Evolutionary conservation across 2,113 vertebrate genomes (phyloP), one percentile per base, ranked within the genome.

Genomic region (Cromileptes altivelis): DNA sequence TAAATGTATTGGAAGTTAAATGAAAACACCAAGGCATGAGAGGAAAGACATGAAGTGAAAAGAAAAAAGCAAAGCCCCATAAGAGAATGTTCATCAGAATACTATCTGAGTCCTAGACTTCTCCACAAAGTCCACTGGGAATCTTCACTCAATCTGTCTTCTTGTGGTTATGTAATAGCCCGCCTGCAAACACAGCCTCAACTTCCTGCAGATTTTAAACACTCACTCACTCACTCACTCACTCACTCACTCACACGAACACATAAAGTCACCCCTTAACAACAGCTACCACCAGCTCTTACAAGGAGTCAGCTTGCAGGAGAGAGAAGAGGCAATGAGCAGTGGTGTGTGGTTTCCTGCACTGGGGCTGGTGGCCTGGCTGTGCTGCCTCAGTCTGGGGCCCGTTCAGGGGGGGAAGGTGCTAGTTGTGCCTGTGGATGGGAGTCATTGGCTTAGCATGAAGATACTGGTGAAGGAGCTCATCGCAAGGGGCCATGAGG

Each of bases 391-490:
- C 77, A 70, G 73, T 33, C 68, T 82, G 77, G 84, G 84, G 27
- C 70, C 88, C 0, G 81, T 87, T 6, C 82, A 93, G 6, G 94
- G 93, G 77, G 94, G 93, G 4, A 96, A 96, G 52, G 81, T 97
- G 4, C 90, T 97, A 65, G 96, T 96, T 23, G 25, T 96, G 75
- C 96, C 96, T 40, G 93, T 97, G 91, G 96, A 92, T 6, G 96
- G 97, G 21, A 98, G 97, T 75, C 96, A 96, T 92, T 98, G 97
- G 98, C 92, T 98, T 6, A 97, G 96, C 91, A 96, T 97, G 96
- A 84, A 50, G n/a, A 47, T 81, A 0, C 87, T 97, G 57, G 94
- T 97, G 64, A 92, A 96, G 65, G 94, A 96, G 40, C 94, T 99
- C 0, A 19, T 1, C 0, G 64, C 9, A 0, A 95, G 80, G 50